Evolutionary conservation across 2,888 invertebrate species (phyloP), one percentile per base, ranked within the genome.

Genomic region (Pristionchus maxplancki): DNA sequence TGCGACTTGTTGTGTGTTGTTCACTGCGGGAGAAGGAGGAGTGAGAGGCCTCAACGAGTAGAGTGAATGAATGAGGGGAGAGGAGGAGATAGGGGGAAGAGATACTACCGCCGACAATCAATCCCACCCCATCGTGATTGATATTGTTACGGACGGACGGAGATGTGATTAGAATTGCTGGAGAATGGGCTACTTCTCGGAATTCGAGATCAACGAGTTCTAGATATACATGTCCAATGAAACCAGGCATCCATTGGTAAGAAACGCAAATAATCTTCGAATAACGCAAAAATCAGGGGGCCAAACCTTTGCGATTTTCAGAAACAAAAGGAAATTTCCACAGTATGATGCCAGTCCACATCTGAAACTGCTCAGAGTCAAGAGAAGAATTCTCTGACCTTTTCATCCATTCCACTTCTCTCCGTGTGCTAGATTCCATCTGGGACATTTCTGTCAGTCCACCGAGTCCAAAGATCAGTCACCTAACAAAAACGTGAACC

Each of bases 51-150:
- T 48, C 78, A 37, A 48, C 78, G 78, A 78, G 78, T 78, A 4
- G 74, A 78, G 78, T 48, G 78, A 78, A 78, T 78, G 78, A 78
- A 78, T 78, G 78, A 78, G 78, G 44, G 71, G 17, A 40, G 71
- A 28, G n/a, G 34, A n/a, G 74, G 78, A 78, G 78, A 78, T 78
- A 48, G 78, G 20, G 28, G 82, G 53, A 28, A 34, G 34, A 83
- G 82, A 44, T 53, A 83, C 53, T 48, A n/a, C 28, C 11, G 81
- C 44, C 28, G 81, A n/a, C 24, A 37, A 71, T 58, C 58, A 58
- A 58, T 58, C 58, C 58, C 24, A 20, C 3, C 2, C 58, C 58
- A 58, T 17, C 20, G 71, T 37, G 71, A 71, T 34, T 37, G 71
- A 71, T 28, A 81, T 48, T 44, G 48, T 31, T 13, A 20, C 28